phyloP scores from a whole-genome alignment of 2,113 vertebrate genomes.

The Brachypteracias leptosomus region DNA sequence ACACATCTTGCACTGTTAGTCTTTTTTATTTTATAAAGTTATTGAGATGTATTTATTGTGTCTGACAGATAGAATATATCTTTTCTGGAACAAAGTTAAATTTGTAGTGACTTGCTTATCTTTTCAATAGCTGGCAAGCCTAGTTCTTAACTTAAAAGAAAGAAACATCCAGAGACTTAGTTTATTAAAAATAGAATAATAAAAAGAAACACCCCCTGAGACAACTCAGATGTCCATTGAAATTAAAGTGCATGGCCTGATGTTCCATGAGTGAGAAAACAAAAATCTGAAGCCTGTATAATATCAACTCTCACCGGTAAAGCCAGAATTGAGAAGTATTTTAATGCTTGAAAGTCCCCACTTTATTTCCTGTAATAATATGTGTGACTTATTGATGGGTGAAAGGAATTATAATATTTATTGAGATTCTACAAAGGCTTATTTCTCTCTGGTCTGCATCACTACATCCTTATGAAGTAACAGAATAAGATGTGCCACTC shows the following conservation, averaged over 20 bases:
- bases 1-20: neutral
- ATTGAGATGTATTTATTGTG: neutral
- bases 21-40: neutral
- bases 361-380: neutral
- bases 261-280: neutral
- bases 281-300: neutral
- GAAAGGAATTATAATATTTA: neutral
- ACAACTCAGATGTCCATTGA: neutral
- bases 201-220: neutral
- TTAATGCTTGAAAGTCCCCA: neutral
- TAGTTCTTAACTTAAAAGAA: neutral
- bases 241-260: neutral
- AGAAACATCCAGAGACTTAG: neutral
- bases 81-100: slow-evolving; percentile 9
- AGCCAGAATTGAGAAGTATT: neutral
- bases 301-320: neutral
- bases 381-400: neutral
- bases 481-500: neutral
- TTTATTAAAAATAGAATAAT: neutral
- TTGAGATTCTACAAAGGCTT: neutral
- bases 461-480: neutral
- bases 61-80: neutral
- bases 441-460: neutral
- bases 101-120: neutral
- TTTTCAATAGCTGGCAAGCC: neutral